Conservation (phyloP, 2,888 invertebrate genomes). For the Drosophila neutralis region DNA sequence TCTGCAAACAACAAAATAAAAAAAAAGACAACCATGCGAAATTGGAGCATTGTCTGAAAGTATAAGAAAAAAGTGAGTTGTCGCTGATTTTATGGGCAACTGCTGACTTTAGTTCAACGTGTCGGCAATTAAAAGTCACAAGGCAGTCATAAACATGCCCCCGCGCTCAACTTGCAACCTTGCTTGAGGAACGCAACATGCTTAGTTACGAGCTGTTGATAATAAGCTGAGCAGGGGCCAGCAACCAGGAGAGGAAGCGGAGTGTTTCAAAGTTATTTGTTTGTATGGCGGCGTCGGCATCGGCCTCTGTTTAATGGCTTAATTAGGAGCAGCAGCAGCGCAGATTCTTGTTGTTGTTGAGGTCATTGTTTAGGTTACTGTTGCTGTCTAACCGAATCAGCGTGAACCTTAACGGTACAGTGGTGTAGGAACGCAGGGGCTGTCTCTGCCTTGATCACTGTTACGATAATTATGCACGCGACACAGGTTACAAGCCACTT, state of each 20-base stretch:
- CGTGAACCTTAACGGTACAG: conserved; percentile 69
- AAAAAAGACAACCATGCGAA: conserved; percentile 24
- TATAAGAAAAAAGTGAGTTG: conserved; percentile 7
- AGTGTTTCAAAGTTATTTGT: conserved; percentile 52
- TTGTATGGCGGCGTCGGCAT: conserved; percentile 44
- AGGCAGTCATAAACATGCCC: conserved; percentile 68
- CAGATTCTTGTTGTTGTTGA: conserved; percentile 10
- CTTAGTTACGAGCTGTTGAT: conserved; percentile 62
- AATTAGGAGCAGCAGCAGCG: conserved; percentile 58
- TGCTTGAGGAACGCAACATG: conserved; percentile 27
- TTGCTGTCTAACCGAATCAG: conserved; percentile 65
- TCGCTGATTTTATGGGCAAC: conserved; percentile 50
- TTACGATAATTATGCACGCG: conserved; percentile 73
- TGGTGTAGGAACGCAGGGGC: neutral
- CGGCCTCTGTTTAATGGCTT: conserved; percentile 73
- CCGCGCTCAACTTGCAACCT: neutral
- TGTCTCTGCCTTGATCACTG: conserved; percentile 34
- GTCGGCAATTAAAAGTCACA: conserved; percentile 74
- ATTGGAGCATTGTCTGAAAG: conserved; percentile 37
- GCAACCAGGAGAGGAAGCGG: conserved; percentile 1
- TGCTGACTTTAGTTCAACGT: conserved; percentile 57
- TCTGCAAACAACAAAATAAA: neutral
- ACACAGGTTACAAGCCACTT: conserved; percentile 68
- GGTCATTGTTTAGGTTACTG: neutral
- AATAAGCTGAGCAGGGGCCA: conserved; percentile 20